phyloP scores from a whole-genome alignment of 2,113 vertebrate genomes.

The Halcyon malimbica region DNA sequence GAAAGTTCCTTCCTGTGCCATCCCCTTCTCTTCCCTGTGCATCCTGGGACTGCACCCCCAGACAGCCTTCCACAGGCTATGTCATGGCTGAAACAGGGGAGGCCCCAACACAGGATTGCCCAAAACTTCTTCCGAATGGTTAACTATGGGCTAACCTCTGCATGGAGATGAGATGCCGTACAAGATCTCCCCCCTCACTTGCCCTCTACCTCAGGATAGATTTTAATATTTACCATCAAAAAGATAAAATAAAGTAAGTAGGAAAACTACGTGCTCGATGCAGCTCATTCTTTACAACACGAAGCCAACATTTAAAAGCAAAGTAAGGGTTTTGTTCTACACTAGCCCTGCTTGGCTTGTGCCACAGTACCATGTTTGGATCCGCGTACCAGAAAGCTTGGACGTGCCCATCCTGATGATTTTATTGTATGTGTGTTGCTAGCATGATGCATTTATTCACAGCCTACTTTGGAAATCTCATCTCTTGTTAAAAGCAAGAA shows the following conservation, averaged over 20 bases:
- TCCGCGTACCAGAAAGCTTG: neutral
- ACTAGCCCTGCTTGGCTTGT: neutral
- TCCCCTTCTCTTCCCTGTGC: neutral
- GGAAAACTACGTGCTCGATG: neutral
- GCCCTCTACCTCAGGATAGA: neutral
- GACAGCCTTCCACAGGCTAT: neutral
- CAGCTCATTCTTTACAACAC: neutral
- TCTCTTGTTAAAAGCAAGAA: neutral
- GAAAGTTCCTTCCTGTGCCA: neutral
- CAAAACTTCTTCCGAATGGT: neutral
- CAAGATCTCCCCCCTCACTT: neutral
- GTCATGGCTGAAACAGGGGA: neutral
- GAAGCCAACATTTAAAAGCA: conserved; percentile 16
- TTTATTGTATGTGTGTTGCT: neutral
- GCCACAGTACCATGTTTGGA: neutral
- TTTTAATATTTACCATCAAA: neutral
- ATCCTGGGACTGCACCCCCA: neutral
- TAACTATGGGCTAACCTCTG: neutral
- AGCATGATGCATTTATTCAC: neutral
- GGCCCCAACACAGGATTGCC: neutral
- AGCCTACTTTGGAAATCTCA: neutral
- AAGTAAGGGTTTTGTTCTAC: neutral
- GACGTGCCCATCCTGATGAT: neutral
- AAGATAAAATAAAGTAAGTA: neutral
- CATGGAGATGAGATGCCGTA: neutral